phyloP scores from a whole-genome alignment of 2,113 vertebrate species.

The Pogona vitticeps region DNA sequence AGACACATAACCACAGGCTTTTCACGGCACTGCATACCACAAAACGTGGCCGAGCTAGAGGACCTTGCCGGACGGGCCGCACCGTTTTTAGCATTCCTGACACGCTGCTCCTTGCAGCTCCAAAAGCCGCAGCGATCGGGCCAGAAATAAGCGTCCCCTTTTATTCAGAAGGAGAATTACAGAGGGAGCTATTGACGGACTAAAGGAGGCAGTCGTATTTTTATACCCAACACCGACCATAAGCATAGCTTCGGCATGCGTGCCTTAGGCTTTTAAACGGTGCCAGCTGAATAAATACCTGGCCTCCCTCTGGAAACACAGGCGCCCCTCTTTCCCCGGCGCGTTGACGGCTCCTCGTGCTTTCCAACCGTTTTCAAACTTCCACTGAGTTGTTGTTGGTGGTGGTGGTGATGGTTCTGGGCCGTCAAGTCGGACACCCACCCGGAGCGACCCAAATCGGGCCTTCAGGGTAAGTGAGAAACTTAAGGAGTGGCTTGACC shows the following conservation, averaged over 20 bases:
- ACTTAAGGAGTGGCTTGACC: too few relatives aligned
- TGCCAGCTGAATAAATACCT: conserved; percentile 88
- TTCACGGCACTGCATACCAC: conserved; percentile 62
- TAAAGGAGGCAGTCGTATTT: conserved; percentile 76
- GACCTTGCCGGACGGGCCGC: too few relatives aligned
- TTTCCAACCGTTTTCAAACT: too few relatives aligned
- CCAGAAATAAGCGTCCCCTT: conserved; percentile 84
- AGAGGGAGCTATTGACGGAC: conserved; percentile 76
- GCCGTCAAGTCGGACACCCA: too few relatives aligned
- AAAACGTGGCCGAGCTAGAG: conserved; percentile 20
- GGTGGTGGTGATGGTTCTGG: too few relatives aligned
- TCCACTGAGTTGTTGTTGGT: too few relatives aligned
- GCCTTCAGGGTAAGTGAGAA: too few relatives aligned
- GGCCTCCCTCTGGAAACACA: conserved; percentile 73
- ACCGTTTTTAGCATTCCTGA: conserved; percentile 79
- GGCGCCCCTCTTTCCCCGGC: conserved; percentile 78
- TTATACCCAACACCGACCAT: conserved; percentile 78
- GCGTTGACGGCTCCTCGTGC: too few relatives aligned
- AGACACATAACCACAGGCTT: conserved; percentile 65
- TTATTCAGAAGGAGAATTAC: conserved; percentile 87
- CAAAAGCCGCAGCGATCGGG: conserved; percentile 84
- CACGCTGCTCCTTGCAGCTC: conserved; percentile 75
- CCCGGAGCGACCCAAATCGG: too few relatives aligned
- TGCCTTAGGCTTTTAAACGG: conserved; percentile 78
- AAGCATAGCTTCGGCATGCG: conserved; percentile 72